Base-by-base conservation (phyloP, 1,140 invertebrate genomes). In the Hirudo medicinalis region DNA sequence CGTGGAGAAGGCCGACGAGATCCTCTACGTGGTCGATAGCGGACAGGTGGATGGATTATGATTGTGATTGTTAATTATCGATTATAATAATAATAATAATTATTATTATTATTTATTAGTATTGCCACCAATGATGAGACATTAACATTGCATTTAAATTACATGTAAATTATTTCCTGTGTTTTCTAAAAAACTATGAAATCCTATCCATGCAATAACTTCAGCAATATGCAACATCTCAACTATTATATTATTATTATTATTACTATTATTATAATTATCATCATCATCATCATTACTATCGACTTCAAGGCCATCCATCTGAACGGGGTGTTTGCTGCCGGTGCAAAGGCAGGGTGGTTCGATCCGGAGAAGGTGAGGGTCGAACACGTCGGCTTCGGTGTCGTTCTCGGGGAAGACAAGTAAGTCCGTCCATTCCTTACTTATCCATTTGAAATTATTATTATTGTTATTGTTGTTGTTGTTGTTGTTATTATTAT, bases 361-460 rank as follows among this genome's bases (percentile, higher is more conserved):
- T 82, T 89, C 22, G 85, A 87, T 77, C 84, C 85, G 0, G 79
- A 82, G 25, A 72, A 76, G 53, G 74, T 73, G 5, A 85, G 89
- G 67, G 82, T 95, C 1, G 91, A 97, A 80, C 92, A 96, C 83
- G 91, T 97, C 43, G 88, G 88, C 20, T 99, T 99, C 83, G 97
- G 97, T 27, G 90, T 99, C 13, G 97, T 99, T 0, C 83, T 99
- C 0, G 97, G 97, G 22, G 95, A 97, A 83, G 95, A 99, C 84
- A 94, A 91, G 80, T 84, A 78, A 77, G 78, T 72, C 69, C 25
- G 9, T n/a, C 9, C 2, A n/a, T 57, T 57, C 20, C 2, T 57
- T 20, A 25, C 25, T 57, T 57, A 25, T 57, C 54, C 5, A 25
- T n/a, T n/a, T 57, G 9, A n/a, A 2, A 57, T 57, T 57, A 57